Percentiles rank a stretch among this genome's conserved stretches.
Conservation (phyloP, 1,140 invertebrate genomes). For the Drosophila prosaltans region DNA sequence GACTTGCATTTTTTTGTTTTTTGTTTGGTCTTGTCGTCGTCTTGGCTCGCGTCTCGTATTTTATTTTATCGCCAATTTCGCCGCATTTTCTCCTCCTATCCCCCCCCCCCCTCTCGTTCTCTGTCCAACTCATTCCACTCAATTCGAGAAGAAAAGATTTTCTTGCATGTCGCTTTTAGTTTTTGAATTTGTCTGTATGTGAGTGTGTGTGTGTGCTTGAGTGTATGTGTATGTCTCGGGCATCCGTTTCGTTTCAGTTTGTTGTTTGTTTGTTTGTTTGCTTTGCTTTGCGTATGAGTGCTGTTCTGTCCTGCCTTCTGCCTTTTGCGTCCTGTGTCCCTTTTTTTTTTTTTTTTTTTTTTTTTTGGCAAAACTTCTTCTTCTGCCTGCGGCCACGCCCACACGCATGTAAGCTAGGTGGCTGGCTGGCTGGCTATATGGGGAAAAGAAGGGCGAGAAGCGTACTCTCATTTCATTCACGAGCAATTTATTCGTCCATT, state of each 20-base stretch:
- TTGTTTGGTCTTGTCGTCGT: slow-evolving; percentile 41
- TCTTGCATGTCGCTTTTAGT: slow-evolving; percentile 68
- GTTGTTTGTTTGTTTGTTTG: slow-evolving; percentile 64
- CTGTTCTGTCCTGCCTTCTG: slow-evolving; percentile 49
- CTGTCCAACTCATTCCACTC: neutral
- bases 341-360: neutral
- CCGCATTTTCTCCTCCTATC: slow-evolving; percentile 36
- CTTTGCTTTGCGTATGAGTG: slow-evolving; percentile 76
- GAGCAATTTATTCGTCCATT: slow-evolving; percentile 81
- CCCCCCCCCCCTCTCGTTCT: neutral
- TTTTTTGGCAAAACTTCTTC: slow-evolving; percentile 41
- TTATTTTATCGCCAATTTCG: slow-evolving; percentile 80
- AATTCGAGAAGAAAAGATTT: slow-evolving; percentile 21
- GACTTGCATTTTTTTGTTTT: slow-evolving; percentile 18
- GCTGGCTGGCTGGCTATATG: neutral
- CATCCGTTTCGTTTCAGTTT: slow-evolving; percentile 64
- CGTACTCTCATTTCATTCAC: slow-evolving; percentile 80
- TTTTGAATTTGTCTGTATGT: slow-evolving; percentile 48
- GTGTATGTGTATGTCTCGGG: slow-evolving; percentile 62
- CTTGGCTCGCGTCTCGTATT: slow-evolving; percentile 67
- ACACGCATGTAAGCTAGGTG: slow-evolving; percentile 39
- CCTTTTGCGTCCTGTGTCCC: neutral
- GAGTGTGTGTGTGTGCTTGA: slow-evolving; percentile 26
- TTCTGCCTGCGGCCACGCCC: slow-evolving; percentile 56
- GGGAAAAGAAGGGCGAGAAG: slow-evolving; percentile 38